A percentile compares a stretch with the other conserved stretches of the same genome.
Conservation (phyloP, 2,888 invertebrate genomes). For the Zaprionus obscuricornis region DNA sequence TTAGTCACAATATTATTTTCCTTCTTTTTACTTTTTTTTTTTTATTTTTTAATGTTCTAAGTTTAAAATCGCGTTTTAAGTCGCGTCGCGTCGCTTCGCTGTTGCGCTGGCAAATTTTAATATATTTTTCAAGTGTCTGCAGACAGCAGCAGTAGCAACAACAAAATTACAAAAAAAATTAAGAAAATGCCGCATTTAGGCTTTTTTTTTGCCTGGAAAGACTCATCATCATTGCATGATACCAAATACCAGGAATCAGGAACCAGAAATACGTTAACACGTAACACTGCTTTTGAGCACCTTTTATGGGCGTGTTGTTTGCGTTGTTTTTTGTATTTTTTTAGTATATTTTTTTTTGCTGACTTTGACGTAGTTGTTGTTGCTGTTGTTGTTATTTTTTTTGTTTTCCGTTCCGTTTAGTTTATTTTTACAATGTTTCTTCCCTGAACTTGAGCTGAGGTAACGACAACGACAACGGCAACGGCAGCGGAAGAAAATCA, state of each 20-base stretch:
- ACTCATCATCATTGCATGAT: slow-evolving; percentile 40
- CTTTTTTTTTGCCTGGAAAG: slow-evolving; percentile 28
- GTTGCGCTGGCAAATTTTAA: neutral
- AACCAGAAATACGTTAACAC: slow-evolving; percentile 57
- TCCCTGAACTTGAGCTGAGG: slow-evolving; percentile 64
- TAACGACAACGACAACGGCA: no score
- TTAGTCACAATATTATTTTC: slow-evolving; percentile 56
- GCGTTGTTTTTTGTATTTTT: slow-evolving; percentile 22
- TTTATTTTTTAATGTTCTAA: slow-evolving; percentile 54
- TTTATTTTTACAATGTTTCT: no score
- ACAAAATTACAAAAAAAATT: neutral
- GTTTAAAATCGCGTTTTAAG: slow-evolving; percentile 12
- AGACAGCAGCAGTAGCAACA: neutral
- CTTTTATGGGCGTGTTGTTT: slow-evolving; percentile 57
- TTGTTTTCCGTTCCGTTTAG: slow-evolving; percentile 10
- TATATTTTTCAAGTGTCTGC: no score
- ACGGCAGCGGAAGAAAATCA: slow-evolving; percentile 41
- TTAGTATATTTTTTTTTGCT: slow-evolving; percentile 6
- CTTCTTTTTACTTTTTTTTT: no score
- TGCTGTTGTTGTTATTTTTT: no score
- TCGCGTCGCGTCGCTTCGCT: neutral
- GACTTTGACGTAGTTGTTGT: no score
- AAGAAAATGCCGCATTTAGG: neutral
- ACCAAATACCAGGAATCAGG: slow-evolving; percentile 59
- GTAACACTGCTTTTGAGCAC: slow-evolving; percentile 53